Base-by-base conservation (phyloP, 2,113 vertebrate species). In the Zingel zingel region DNA sequence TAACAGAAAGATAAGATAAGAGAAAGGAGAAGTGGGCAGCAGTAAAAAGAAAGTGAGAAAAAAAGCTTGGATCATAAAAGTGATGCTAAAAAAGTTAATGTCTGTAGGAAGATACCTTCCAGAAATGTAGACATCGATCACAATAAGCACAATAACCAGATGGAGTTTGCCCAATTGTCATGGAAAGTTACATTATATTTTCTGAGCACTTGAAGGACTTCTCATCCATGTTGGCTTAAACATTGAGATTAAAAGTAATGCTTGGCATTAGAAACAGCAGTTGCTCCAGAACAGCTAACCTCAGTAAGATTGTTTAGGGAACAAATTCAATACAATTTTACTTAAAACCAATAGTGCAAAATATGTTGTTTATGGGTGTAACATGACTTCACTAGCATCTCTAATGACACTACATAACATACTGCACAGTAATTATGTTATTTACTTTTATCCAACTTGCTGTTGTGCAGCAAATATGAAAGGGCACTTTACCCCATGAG, bases 1-100 rank as follows among this genome's bases (percentile, higher is more conserved):
- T 45, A 58, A 59, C n/a, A 83, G 21, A 66, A 61, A 45, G n/a
- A 66, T 48, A 50, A 74, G 77, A 82, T 79, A 82, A 92, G 69
- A 77, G 74, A 57, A 78, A 86, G 62, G 77, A 73, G 79, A 87
- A 86, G 83, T 25, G 16, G 66, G 25, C 30, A 23, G 72, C 61
- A 61, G 54, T 77, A 77, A 90, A 88, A 65, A 4, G 5, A 36
- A 23, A 53, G 67, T 18, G n/a, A 36, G 30, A 14, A 39, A 21
- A 39, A 57, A 47, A 19, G 21, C 36, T 63, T 0, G 3, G 27
- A 51, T 71, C 59, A n/a, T 77, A 63, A 85, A 81, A 25, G 57
- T 19, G 48, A 30, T 11, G 1, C 10, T 68, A 9, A 66, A 45
- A 7, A 51, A 67, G 39, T 58, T 30, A 1, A 25, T 16, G 53